Evolutionary conservation across 2,113 vertebrate species (phyloP).

Genomic region (Phrynosoma platyrhinos): DNA sequence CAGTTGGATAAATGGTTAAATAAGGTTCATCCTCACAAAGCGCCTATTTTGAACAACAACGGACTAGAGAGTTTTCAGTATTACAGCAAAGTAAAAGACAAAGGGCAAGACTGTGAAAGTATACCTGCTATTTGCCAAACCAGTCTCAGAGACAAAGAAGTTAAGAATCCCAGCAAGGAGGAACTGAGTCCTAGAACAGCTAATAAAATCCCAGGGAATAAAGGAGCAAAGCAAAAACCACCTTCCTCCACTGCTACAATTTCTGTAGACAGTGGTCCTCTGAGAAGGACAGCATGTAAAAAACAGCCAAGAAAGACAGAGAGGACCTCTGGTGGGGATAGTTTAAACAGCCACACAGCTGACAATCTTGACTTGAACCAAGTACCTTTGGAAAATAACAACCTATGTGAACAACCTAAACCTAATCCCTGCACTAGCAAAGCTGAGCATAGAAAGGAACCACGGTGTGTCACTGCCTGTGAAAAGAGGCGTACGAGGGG

Average conservation of each 20-base stretch:
- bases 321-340: constrained; percentile 66
- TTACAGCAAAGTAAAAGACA: constrained; percentile 63
- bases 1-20: constrained; percentile 97
- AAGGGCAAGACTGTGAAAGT: constrained; percentile 75
- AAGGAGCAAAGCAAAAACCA: constrained; percentile 81
- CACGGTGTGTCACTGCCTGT: constrained; percentile 35
- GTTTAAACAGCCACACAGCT: constrained; percentile 56
- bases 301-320: constrained; percentile 73
- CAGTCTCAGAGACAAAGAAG: constrained; percentile 76
- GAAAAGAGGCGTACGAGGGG: constrained; percentile 78
- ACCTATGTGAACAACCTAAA: constrained; percentile 61
- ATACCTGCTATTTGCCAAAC: constrained; percentile 73
- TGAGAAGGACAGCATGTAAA: constrained; percentile 69
- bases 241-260: constrained; percentile 67
- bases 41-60: constrained; percentile 79
- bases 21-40: constrained; percentile 87
- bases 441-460: constrained; percentile 67
- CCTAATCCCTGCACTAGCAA: constrained; percentile 72
- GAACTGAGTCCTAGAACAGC: constrained; percentile 77
- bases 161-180: constrained; percentile 79
- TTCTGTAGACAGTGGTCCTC: constrained; percentile 62
- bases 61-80: constrained; percentile 71
- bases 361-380: constrained; percentile 68
- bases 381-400: constrained; percentile 60
- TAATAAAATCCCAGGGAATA: constrained; percentile 78